Base-by-base conservation (phyloP, 1,140 invertebrate genomes). In the Eurytemora carolleeae region DNA sequence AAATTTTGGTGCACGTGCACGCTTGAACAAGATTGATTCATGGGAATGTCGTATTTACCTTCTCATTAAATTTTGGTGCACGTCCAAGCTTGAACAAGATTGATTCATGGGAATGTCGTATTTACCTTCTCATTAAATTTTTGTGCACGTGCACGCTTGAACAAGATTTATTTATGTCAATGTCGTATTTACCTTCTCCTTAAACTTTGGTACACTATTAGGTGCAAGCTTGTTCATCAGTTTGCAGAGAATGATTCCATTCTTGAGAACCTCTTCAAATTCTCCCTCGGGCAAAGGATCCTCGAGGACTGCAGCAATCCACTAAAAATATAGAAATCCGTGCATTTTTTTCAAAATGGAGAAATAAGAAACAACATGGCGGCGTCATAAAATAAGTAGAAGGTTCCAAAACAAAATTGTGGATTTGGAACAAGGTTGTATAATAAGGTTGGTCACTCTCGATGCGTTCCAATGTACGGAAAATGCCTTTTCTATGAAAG, bases 161-260 rank as follows among this genome's bases (percentile, higher is more conserved):
- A n/a, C n/a, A n/a, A n/a, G n/a, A n/a, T n/a, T n/a, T n/a, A n/a
- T n/a, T n/a, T n/a, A n/a, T n/a, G n/a, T n/a, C n/a, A n/a, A n/a
- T n/a, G n/a, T n/a, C n/a, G n/a, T n/a, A n/a, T n/a, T 44, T 44
- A 44, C 31, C 68, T 85, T 89, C 53, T 84, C 80, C 73, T 96
- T 91, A 63, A 97, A 96, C 73, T 96, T 97, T 71, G 91, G 93
- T 0, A 98, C 85, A 1, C 85, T 87, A n/a, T 86, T 88, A 1
- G 94, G 92, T 1, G 82, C 78, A 58, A 98, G 76, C 77, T 95
- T 94, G 74, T 98, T 97, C 70, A 89, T 87, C 12, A 98, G 74
- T 68, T 94, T 86, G 76, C 93, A 98, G 1, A 98, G 77, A 55
- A 95, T 75, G 20, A 92, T 79, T 16, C 94, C 94, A 75, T 98